These are phyloP conservation scores for Drosophila persimilis DNA, from an alignment of 1,140 invertebrate genomes.

Conservation along the genomic window DNA sequence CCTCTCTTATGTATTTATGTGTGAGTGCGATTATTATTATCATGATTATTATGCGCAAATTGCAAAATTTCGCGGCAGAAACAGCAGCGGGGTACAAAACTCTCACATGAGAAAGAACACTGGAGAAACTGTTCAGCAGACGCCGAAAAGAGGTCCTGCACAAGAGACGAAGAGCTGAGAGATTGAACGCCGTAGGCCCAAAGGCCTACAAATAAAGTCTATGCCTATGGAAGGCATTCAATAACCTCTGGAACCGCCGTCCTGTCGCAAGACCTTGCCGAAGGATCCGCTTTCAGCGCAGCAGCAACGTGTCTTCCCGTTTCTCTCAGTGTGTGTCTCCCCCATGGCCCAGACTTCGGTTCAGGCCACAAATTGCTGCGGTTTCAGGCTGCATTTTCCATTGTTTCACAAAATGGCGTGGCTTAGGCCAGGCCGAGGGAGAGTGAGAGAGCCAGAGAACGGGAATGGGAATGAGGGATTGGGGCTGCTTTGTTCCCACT, in stretches of 20 bases:
- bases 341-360: constrained; percentile 37
- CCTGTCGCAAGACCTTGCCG: no score
- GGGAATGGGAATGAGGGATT: neutral
- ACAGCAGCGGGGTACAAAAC: constrained; percentile 1
- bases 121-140: constrained; percentile 2
- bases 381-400: constrained; percentile 72
- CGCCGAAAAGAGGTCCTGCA: neutral
- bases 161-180: no score
- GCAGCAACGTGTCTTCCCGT: neutral
- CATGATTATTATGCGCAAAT: constrained; percentile 78
- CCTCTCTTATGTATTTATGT: constrained; percentile 5
- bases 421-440: constrained; percentile 23
- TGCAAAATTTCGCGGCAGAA: constrained; percentile 69
- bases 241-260: no score
- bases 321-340: constrained; percentile 4
- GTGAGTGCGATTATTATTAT: constrained; percentile 74
- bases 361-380: constrained; percentile 71
- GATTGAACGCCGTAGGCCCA: no score
- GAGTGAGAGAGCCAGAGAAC: neutral
- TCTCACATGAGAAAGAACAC: constrained; percentile 23
- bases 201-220: no score
- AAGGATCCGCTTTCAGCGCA: no score
- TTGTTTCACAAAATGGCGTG: constrained; percentile 75
- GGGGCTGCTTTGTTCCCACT: constrained; percentile 57
- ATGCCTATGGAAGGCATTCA: no score